phyloP scores from a whole-genome alignment of 1,140 invertebrate species.

The Dryas iulia region DNA sequence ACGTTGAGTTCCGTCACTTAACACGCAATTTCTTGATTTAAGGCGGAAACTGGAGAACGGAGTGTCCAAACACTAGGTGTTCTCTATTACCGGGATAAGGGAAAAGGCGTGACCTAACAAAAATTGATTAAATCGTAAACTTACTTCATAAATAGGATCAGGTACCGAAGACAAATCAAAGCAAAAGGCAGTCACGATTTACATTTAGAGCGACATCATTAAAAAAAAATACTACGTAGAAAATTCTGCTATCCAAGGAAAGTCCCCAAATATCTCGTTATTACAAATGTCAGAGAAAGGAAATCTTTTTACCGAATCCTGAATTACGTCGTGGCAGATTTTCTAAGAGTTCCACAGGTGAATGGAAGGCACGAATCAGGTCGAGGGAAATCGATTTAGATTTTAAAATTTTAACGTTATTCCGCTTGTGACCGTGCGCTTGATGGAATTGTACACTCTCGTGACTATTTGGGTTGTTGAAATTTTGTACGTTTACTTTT shows the following conservation, averaged over 20 bases:
- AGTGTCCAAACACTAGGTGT: background rate
- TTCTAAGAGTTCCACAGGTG: constrained; percentile 45
- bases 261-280: constrained; percentile 30
- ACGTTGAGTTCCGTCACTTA: no score
- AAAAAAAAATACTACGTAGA: background rate
- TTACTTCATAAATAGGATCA: background rate
- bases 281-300: constrained; percentile 31
- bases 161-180: constrained; percentile 11
- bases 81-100: no score
- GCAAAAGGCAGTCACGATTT: background rate
- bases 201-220: constrained; percentile 14
- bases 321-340: constrained; percentile 30
- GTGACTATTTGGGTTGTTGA: background rate
- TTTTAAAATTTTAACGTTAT: constrained; percentile 51
- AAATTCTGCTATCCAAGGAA: constrained; percentile 12
- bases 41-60: no score
- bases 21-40: no score
- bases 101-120: no score
- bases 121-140: background rate
- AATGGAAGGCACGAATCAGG: constrained; percentile 51
- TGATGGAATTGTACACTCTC: constrained; percentile 36
- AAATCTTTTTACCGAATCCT: constrained; percentile 34
- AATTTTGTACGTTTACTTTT: background rate
- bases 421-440: constrained; percentile 46
- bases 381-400: constrained; percentile 53